Evolutionary conservation across 23 tunicate genomes (phyloP), one percentile per base, ranked within the genome.

Genomic region (Oikopleura dioica): DNA sequence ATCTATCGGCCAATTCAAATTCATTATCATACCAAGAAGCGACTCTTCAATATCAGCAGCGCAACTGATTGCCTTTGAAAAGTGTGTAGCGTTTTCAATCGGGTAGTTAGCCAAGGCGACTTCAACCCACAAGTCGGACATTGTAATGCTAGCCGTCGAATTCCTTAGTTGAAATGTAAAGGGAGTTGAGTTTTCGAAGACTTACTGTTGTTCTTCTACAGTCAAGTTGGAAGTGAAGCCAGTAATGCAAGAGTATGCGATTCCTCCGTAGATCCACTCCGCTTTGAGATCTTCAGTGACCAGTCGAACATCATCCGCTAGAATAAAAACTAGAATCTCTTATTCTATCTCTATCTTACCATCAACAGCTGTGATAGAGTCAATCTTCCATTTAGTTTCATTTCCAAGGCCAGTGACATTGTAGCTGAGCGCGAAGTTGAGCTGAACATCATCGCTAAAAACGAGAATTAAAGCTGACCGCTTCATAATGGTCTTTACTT

Each of bases 41-140:
- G 72, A 63, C 72, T 63, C 72, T 63, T 63, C 72, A 28, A 28
- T 63, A 28, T 63, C 72, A 31, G 72, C 72, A 24, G 72, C 72
- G 72, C 72, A 63, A 23, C 32, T 16, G 16, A 12, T 31, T 2
- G 72, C 72, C 33, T 63, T 63, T 63, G 72, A 23, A 31, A 63
- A 63, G 16, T 63, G 16, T 4, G 72, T 63, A 23, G 30, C 29
- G 33, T 63, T 31, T 2, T 23, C 33, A 63, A 63, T 63, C 26
- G 72, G 72, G 26, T 12, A 63, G 4, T 63, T 31, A 31, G 4
- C 72, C 4, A 63, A 12, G 16, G 32, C 72, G 5, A 63, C 72
- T 28, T 63, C 72, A 28, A 63, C 72, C 29, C 33, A 16, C 5
- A 63, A 23, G 26, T 28, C 72, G 33, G 33, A 12, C 33, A 63